Evolutionary conservation across 2,888 invertebrate species (phyloP).

Genomic region (Pandemis heparana): DNA sequence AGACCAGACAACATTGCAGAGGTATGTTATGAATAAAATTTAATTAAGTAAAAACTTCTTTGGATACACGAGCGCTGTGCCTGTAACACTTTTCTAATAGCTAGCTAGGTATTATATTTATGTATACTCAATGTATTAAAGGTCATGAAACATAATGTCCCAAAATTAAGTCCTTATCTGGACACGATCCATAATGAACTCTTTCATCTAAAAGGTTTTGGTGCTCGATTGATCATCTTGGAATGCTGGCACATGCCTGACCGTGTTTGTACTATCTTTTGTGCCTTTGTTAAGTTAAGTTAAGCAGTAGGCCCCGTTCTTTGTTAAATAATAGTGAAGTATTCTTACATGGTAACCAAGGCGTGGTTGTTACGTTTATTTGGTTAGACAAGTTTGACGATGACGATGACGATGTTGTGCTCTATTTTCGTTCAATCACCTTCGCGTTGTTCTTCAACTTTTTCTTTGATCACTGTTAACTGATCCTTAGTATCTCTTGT

Average conservation of each 20-base stretch:
- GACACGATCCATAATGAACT: background rate
- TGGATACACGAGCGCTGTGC: too few species aligned
- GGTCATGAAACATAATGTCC: background rate
- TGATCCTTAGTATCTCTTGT: background rate
- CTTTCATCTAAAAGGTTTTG: background rate
- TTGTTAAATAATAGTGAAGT: background rate
- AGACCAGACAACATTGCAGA: too few species aligned
- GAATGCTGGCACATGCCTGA: constrained; percentile 6
- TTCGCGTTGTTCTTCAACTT: background rate
- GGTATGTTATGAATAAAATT: too few species aligned
- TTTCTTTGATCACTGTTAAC: background rate
- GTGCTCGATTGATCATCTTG: background rate
- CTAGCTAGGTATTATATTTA: too few species aligned
- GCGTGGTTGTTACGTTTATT: too few species aligned
- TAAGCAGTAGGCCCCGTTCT: background rate
- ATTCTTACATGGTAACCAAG: background rate
- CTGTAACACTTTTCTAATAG: too few species aligned
- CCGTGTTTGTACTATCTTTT: background rate
- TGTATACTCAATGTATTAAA: too few species aligned
- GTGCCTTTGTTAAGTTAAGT: background rate
- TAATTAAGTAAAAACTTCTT: too few species aligned
- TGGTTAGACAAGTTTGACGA: too few species aligned
- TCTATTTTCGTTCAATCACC: too few species aligned
- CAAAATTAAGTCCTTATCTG: background rate
- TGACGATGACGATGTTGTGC: too few species aligned